These are phyloP conservation scores for Stenurella melanura DNA, from an alignment of 2,888 invertebrate species.

Conservation along the genomic window DNA sequence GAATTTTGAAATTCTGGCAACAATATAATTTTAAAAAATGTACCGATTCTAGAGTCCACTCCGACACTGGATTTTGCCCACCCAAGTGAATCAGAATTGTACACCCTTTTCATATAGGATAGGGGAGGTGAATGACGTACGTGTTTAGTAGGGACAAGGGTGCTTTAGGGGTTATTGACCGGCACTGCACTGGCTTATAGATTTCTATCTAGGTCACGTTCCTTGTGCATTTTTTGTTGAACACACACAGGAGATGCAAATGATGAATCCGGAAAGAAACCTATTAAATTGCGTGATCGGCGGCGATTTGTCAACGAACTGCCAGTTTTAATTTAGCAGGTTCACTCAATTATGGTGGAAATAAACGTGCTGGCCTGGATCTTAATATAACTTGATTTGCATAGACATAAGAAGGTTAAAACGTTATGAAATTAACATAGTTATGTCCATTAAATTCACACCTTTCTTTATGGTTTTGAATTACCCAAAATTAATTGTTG, in stretches of 20 bases:
- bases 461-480: not conserved
- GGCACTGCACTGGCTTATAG: slow-evolving; percentile 45
- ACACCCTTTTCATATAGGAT: slow-evolving; percentile 32
- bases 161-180: slow-evolving; percentile 54
- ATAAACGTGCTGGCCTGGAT: slow-evolving; percentile 5
- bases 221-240: slow-evolving; percentile 43
- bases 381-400: slow-evolving; percentile 23
- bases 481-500: not conserved
- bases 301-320: slow-evolving; percentile 38
- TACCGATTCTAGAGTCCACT: not conserved
- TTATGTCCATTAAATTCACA: not conserved
- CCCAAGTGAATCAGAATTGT: slow-evolving; percentile 31
- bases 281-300: slow-evolving; percentile 36
- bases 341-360: slow-evolving; percentile 37
- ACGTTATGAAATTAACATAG: slow-evolving; percentile 1
- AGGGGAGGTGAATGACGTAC: slow-evolving; percentile 44
- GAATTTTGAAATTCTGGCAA: no score
- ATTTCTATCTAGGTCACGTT: slow-evolving; percentile 61
- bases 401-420: slow-evolving; percentile 14
- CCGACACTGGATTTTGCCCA: slow-evolving; percentile 14
- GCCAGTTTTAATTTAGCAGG: slow-evolving; percentile 36
- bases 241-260: slow-evolving; percentile 37
- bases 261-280: slow-evolving; percentile 38
- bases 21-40: not conserved
- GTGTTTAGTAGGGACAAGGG: slow-evolving; percentile 46